Conservation (phyloP, 2,797 vertebrate species). For the Sebastes cheni region DNA sequence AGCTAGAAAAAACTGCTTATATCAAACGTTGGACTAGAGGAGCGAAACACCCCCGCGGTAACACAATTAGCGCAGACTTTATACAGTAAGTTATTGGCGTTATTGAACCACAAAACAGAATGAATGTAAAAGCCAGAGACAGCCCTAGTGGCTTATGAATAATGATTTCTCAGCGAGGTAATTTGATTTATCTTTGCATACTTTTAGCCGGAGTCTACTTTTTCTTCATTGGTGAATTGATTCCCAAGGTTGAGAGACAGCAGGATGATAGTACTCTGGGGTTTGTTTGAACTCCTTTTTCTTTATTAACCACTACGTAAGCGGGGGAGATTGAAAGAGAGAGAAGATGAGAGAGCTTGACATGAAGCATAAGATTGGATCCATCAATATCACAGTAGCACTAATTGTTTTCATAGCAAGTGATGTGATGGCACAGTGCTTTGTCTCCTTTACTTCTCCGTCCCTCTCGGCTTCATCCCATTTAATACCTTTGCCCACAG, state of each 20-base stretch:
- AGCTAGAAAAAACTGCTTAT: conserved; percentile 23
- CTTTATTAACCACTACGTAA: conserved; percentile 31
- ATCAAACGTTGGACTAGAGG: conserved; percentile 22
- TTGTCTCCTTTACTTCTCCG: conserved; percentile 35
- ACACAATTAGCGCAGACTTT: conserved; percentile 60
- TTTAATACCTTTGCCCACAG: conserved; percentile 29
- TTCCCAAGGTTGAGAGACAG: conserved; percentile 59
- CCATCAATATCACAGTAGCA: conserved; percentile 39
- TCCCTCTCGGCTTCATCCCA: conserved; percentile 28
- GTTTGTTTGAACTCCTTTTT: conserved; percentile 34
- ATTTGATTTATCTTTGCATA: conserved; percentile 70
- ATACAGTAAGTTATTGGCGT: conserved; percentile 62
- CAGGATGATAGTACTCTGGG: conserved; percentile 27
- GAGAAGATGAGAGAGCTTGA: background rate
- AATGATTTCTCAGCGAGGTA: conserved; percentile 68
- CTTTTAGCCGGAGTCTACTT: conserved; percentile 55
- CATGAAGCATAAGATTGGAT: conserved; percentile 13
- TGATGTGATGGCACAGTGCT: conserved; percentile 32
- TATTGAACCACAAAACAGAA: conserved; percentile 64
- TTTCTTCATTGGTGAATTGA: conserved; percentile 68
- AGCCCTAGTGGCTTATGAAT: conserved; percentile 63
- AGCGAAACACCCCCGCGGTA: conserved; percentile 35
- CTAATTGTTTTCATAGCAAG: conserved; percentile 50
- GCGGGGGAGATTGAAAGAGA: conserved; percentile 15
- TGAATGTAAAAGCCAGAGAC: conserved; percentile 65